Percentiles rank a stretch among this genome's conserved stretches.
phyloP scores from a whole-genome alignment of 1,140 invertebrate species.

The Thaumetopoea pityocampa region DNA sequence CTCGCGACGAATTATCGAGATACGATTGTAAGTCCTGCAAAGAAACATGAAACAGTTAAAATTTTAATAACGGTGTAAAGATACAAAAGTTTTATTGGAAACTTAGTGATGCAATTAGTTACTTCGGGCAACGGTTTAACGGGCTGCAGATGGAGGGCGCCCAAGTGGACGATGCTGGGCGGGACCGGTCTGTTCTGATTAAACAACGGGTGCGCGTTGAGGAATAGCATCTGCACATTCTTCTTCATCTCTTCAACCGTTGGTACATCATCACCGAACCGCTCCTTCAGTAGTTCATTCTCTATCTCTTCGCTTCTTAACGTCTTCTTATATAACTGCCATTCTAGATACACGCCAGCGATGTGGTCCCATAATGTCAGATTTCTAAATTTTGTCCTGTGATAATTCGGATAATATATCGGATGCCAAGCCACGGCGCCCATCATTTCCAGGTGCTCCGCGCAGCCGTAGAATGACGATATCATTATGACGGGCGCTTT shows the following conservation, averaged over 20 bases:
- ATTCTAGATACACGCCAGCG: slow-evolving; percentile 19
- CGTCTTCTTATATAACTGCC: slow-evolving; percentile 16
- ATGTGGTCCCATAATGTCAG: slow-evolving; percentile 31
- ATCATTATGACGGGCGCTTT: slow-evolving; percentile 44
- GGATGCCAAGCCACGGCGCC: slow-evolving; percentile 44
- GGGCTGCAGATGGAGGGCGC: slow-evolving; percentile 25
- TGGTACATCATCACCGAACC: slow-evolving; percentile 37
- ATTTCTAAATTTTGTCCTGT: slow-evolving; percentile 18
- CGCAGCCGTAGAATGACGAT: slow-evolving; percentile 26
- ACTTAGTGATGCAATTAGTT: no score
- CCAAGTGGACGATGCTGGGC: slow-evolving; percentile 26
- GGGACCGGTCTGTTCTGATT: slow-evolving; percentile 24
- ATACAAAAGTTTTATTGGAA: no score
- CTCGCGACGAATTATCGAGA: slow-evolving; percentile 27
- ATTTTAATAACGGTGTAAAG: no score
- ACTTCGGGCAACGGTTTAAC: slow-evolving; percentile 30
- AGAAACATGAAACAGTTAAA: no score
- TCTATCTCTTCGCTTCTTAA: slow-evolving; percentile 19
- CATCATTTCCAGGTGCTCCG: slow-evolving; percentile 27
- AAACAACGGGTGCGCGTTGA: slow-evolving; percentile 38
- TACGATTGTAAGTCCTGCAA: slow-evolving; percentile 30
- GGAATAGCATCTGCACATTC: slow-evolving; percentile 35
- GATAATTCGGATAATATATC: slow-evolving; percentile 33
- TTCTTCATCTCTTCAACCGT: slow-evolving; percentile 27
- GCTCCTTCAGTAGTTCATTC: slow-evolving; percentile 27